A percentile compares a stretch with the other conserved stretches of the same genome.
phyloP scores from a whole-genome alignment of 2,113 vertebrate genomes.

The Martes martes region DNA sequence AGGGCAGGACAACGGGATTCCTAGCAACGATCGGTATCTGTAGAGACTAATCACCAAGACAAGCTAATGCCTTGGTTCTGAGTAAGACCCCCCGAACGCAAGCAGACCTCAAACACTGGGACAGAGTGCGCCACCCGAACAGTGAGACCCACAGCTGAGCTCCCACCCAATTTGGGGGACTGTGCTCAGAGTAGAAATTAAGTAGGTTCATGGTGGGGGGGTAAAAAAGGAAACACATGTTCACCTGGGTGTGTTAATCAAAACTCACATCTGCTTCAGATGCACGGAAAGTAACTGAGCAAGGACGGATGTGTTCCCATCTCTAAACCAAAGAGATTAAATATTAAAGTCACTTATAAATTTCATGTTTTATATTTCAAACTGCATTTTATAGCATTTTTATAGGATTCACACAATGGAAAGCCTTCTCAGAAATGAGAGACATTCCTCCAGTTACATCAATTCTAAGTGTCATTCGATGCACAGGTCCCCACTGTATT shows the following conservation, averaged over 20 bases:
- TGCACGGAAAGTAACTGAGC: background rate
- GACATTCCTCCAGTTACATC: background rate
- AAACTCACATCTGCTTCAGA: background rate
- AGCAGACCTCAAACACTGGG: background rate
- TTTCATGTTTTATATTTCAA: background rate
- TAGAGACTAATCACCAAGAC: background rate
- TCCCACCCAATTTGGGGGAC: background rate
- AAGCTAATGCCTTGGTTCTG: background rate
- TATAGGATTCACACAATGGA: background rate
- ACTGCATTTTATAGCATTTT: background rate
- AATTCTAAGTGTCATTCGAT: background rate
- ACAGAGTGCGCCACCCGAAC: background rate
- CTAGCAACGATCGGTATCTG: background rate
- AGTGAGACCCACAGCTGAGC: background rate
- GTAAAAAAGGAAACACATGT: background rate
- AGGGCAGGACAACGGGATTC: background rate
- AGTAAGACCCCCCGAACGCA: background rate
- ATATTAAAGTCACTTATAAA: background rate
- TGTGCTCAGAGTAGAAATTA: background rate
- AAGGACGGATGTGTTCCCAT: background rate
- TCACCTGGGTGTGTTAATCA: background rate
- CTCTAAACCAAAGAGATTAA: background rate
- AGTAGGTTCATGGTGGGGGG: background rate
- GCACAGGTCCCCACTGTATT: background rate
- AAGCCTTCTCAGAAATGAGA: background rate